Evolutionary conservation across 2,113 vertebrate species (phyloP), one percentile per base, ranked within the genome.

Genomic region (Clarias gariepinus): DNA sequence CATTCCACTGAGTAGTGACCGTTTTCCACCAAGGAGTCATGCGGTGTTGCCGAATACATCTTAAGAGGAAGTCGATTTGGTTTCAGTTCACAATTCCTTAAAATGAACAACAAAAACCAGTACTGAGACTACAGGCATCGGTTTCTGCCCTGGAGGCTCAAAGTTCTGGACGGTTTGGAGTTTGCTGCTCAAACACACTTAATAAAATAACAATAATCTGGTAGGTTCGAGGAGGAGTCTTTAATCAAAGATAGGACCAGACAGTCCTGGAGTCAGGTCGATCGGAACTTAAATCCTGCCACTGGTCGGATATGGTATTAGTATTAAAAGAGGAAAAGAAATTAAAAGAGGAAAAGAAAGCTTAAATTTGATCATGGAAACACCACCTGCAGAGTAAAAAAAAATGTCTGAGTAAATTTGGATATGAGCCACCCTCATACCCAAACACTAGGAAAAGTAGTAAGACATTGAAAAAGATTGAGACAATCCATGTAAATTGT

Each of bases 31-130:
- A 18, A 16, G 13, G 1, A 3, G 52, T 78, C 74, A 55, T 78
- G 74, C 3, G 52, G 13, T 52, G 36, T 18, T 82, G 21, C 21
- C 47, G 13, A n/a, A 81, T n/a, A 47, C 28, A 84, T 74, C 68
- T n/a, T 33, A 60, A 84, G 18, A 41, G 55, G 68, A 74, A 33
- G 66, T 73, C 5, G 2, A 60, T 47, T 41, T 74, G 13, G 68
- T 60, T 84, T 84, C 55, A 19, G 18, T 73, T 84, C 68, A 41
- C 68, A n/a, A 18, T 73, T 73, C n/a, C 33, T 52, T 8, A 68
- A 76, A 77, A 41, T 76, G 21, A 81, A 47, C 33, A 8, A 83
- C 30, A n/a, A 64, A 47, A 25, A 47, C 30, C 30, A 63, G 13
- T 25, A 58, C 61, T 47, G 73, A 77, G 13, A 77, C 47, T 28